Evolutionary conservation across 2,113 vertebrate genomes (phyloP).

Genomic region (Furnarius figulus): DNA sequence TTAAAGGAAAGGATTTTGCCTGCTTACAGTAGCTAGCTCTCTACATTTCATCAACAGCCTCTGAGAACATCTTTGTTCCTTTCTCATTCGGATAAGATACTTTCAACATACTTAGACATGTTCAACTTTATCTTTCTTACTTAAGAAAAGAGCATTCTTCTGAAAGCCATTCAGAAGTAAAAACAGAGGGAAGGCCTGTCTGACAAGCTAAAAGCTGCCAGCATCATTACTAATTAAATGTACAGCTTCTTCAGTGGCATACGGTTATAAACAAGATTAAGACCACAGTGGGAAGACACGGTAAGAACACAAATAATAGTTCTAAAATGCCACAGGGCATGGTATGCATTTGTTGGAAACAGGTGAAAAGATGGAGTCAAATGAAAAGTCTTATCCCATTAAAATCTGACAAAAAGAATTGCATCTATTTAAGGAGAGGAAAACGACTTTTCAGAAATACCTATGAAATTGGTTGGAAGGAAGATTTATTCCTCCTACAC

Average conservation of each 20-base stretch:
- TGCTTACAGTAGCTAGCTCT: not conserved
- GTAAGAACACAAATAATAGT: not conserved
- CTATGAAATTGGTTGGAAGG: fast-evolving
- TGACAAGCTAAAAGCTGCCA: not conserved
- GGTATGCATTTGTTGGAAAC: not conserved
- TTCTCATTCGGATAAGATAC: not conserved
- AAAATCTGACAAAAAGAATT: not conserved
- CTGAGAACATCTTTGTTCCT: not conserved
- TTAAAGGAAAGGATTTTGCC: not conserved
- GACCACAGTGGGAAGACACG: not conserved
- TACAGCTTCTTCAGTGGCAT: not conserved
- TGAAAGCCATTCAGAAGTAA: not conserved
- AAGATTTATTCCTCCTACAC: not conserved
- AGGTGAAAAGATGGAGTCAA: not conserved
- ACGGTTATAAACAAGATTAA: not conserved
- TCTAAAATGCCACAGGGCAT: not conserved
- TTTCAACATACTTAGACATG: not conserved
- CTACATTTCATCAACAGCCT: not conserved
- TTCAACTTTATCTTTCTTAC: not conserved
- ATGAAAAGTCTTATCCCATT: not conserved
- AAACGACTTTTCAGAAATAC: not conserved
- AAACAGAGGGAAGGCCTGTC: not conserved
- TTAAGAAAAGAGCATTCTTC: not conserved
- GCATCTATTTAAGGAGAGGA: not conserved
- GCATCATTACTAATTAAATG: not conserved